Conservation (phyloP, 2,113 vertebrate species). For the Seriola aureovittata region DNA sequence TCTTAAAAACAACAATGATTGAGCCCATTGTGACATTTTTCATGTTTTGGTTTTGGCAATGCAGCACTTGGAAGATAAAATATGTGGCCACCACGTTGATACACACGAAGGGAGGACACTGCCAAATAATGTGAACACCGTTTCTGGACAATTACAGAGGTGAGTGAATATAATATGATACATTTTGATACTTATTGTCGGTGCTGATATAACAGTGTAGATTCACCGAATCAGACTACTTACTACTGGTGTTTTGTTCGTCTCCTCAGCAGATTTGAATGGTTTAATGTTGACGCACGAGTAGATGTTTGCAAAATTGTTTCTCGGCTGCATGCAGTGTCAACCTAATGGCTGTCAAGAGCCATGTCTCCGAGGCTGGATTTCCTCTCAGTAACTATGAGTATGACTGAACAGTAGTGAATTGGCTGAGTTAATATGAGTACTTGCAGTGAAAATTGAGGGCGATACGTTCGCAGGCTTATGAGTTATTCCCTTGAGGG, state of each 20-base stretch:
- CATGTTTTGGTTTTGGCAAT: constrained; percentile 46
- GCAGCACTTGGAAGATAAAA: constrained; percentile 75
- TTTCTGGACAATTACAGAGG: constrained; percentile 76
- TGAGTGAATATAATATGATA: constrained; percentile 65
- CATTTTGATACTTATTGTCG: not conserved
- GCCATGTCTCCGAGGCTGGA: constrained; percentile 5
- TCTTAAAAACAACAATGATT: not conserved
- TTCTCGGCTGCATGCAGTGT: constrained; percentile 23
- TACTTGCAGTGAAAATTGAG: constrained; percentile 9
- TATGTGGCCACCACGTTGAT: constrained; percentile 80
- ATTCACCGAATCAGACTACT: not conserved
- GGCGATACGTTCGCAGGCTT: constrained; percentile 13
- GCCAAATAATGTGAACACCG: constrained; percentile 84
- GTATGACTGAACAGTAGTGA: constrained; percentile 38
- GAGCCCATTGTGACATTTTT: constrained; percentile 32
- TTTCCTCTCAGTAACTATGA: constrained; percentile 35
- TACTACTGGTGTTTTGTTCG: not conserved
- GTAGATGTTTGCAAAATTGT: constrained; percentile 19
- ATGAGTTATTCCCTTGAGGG: constrained; percentile 33
- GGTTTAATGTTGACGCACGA: constrained; percentile 25
- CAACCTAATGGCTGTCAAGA: not conserved
- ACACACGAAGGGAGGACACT: constrained; percentile 71
- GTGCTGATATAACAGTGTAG: not conserved
- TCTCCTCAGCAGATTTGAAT: not conserved
- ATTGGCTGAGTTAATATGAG: constrained; percentile 21